Evolutionary conservation across 1,140 invertebrate species (phyloP).

Genomic region (Sycophila sp.): DNA sequence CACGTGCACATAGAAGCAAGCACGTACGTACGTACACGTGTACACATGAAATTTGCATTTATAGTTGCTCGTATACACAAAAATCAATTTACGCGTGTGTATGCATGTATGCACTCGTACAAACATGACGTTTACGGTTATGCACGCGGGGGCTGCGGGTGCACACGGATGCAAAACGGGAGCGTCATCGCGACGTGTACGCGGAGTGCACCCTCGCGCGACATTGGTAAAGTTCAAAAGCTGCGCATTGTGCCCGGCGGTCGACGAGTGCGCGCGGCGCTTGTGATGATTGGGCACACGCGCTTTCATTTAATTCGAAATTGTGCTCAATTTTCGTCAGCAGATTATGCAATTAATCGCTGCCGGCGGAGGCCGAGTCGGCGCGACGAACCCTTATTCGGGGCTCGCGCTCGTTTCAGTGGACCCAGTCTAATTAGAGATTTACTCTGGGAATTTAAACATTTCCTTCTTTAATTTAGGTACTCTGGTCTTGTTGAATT

Average conservation of each 20-base stretch:
- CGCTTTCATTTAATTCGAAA: background rate
- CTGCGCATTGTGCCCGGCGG: background rate
- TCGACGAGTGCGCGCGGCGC: background rate
- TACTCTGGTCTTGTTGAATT: too few relatives aligned
- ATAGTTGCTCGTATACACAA: too few relatives aligned
- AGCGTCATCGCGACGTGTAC: slow-evolving; percentile 32
- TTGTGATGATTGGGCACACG: background rate
- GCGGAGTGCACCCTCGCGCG: slow-evolving; percentile 32
- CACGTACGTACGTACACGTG: too few relatives aligned
- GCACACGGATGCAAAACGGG: slow-evolving; percentile 25
- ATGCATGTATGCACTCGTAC: background rate
- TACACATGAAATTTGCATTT: too few relatives aligned
- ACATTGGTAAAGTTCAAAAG: slow-evolving; percentile 24
- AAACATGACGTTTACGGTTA: too few relatives aligned
- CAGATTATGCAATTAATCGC: slow-evolving; percentile 20
- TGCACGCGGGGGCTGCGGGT: too few relatives aligned
- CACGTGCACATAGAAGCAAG: too few relatives aligned
- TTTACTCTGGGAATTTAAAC: background rate
- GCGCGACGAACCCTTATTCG: too few relatives aligned
- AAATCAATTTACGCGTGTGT: too few relatives aligned
- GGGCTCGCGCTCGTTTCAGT: too few relatives aligned
- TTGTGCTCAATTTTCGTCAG: background rate
- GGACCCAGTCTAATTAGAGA: background rate
- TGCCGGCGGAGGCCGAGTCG: too few relatives aligned
- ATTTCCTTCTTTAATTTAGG: too few relatives aligned